A percentile compares a stretch with the other conserved stretches of the same genome.
Evolutionary conservation across 2,888 invertebrate species (phyloP).

Genomic region (Papilio protenor): DNA sequence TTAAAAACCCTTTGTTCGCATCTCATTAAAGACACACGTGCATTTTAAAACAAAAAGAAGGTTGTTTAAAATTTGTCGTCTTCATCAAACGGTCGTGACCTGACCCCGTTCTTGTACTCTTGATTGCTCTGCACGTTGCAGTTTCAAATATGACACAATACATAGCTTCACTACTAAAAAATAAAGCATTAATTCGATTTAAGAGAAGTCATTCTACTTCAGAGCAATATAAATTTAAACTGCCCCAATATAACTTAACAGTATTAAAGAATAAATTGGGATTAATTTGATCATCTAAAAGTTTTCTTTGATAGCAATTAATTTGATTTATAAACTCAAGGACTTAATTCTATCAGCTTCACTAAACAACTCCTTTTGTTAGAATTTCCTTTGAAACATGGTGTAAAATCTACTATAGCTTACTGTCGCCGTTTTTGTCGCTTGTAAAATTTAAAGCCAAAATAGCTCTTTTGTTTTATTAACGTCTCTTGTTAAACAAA

Average conservation of each 20-base stretch:
- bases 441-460: background rate
- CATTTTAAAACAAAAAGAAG: background rate
- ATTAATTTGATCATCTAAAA: constrained; percentile 29
- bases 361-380: constrained; percentile 18
- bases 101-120: constrained; percentile 5
- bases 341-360: constrained; percentile 21
- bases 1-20: background rate
- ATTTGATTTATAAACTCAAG: constrained; percentile 15
- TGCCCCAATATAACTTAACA: constrained; percentile 15
- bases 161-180: background rate
- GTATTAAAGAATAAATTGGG: constrained; percentile 12
- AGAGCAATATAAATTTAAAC: constrained; percentile 10
- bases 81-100: constrained; percentile 6
- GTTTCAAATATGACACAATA: background rate
- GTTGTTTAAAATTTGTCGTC: background rate
- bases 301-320: constrained; percentile 24
- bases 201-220: background rate
- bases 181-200: background rate
- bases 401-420: background rate
- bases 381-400: constrained; percentile 16
- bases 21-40: constrained; percentile 1
- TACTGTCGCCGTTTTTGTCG: background rate
- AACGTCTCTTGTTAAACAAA: background rate
- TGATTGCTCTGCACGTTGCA: background rate
- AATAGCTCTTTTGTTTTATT: background rate